These are phyloP conservation scores for Hypanus sabinus DNA, from an alignment of 2,113 vertebrate genomes.

Conservation along the genomic window DNA sequence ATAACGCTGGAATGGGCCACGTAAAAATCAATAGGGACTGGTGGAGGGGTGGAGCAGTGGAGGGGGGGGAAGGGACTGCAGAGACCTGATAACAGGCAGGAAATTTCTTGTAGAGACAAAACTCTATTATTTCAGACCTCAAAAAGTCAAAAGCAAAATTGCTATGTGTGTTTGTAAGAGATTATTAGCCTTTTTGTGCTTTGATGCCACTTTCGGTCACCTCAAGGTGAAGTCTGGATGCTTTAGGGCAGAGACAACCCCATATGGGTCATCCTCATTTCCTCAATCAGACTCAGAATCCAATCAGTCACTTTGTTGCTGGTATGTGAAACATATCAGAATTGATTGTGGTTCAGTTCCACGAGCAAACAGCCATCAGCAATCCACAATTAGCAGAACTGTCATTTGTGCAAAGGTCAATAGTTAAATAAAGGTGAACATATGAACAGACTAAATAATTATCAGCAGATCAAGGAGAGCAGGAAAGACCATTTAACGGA, in stretches of 20 bases:
- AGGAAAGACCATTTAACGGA: too few species aligned
- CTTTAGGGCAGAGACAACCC: background rate
- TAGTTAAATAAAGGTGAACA: too few species aligned
- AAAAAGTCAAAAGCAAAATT: background rate
- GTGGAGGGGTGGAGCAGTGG: background rate
- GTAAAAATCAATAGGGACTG: background rate
- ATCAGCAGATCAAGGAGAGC: too few species aligned
- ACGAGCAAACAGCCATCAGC: too few species aligned
- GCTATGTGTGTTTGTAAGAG: background rate
- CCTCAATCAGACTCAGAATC: too few species aligned
- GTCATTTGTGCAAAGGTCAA: too few species aligned
- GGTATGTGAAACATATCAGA: too few species aligned
- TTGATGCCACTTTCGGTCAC: background rate
- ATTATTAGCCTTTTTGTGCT: background rate
- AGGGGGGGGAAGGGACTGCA: background rate
- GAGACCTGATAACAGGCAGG: background rate
- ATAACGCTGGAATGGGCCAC: background rate
- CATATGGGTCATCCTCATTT: background rate
- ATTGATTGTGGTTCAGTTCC: too few species aligned
- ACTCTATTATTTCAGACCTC: background rate
- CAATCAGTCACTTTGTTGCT: too few species aligned
- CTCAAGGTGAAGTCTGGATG: background rate
- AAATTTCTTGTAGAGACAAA: background rate
- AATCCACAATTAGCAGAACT: too few species aligned
- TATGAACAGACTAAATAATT: too few species aligned